Conservation (phyloP, 2,113 vertebrate genomes). For the Archilochus colubris region DNA sequence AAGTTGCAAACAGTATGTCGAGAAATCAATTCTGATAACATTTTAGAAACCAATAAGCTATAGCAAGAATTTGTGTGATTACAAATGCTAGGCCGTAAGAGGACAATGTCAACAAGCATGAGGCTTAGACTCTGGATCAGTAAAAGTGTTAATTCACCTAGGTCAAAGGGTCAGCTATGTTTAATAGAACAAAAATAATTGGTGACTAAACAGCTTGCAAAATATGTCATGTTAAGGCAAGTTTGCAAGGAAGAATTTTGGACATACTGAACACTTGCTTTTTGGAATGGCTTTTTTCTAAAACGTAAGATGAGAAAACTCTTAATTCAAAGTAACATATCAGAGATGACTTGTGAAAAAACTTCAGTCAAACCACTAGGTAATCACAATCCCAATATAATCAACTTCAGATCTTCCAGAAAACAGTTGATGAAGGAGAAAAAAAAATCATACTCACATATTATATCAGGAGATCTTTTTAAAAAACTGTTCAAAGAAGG, state of each 20-base stretch:
- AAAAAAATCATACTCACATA: background rate
- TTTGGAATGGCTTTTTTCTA: background rate
- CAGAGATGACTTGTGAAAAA: background rate
- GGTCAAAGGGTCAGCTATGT: conserved; percentile 26
- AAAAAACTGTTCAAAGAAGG: background rate
- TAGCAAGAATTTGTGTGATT: conserved; percentile 4
- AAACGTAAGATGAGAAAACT: background rate
- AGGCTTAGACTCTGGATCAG: conserved; percentile 1
- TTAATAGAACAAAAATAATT: conserved; percentile 28
- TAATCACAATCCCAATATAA: background rate
- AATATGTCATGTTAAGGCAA: conserved; percentile 14
- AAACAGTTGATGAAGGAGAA: background rate
- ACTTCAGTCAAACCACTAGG: background rate
- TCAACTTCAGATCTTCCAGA: background rate
- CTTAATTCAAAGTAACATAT: background rate
- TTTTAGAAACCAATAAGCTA: background rate
- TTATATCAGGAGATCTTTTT: background rate
- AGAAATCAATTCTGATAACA: background rate
- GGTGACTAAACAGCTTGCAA: conserved; percentile 13
- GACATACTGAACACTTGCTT: background rate
- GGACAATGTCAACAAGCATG: background rate
- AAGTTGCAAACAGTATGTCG: background rate
- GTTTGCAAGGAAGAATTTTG: conserved; percentile 14
- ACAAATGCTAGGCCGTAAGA: background rate
- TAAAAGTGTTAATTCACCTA: background rate